phyloP scores from a whole-genome alignment of 2,888 invertebrate genomes.

The Euclidia mi region DNA sequence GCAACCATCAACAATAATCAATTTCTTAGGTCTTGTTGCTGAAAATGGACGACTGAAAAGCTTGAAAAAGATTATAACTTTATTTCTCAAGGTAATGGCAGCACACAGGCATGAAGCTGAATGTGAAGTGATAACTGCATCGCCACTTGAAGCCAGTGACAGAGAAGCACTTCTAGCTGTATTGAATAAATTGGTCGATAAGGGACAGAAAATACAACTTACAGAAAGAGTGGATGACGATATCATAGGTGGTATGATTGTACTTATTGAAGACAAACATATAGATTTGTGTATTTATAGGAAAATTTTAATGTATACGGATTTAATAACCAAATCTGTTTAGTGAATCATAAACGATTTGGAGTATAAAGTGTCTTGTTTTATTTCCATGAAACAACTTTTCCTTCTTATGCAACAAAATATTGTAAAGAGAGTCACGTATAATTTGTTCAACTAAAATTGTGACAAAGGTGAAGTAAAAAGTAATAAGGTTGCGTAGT shows the following conservation, averaged over 20 bases:
- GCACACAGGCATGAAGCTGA: constrained; percentile 80
- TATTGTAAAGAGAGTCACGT: too few species aligned
- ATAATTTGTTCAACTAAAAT: too few species aligned
- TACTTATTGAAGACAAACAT: constrained; percentile 81
- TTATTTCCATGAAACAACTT: too few species aligned
- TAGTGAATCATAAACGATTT: not conserved
- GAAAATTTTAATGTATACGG: constrained; percentile 77
- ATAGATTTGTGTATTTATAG: constrained; percentile 79
- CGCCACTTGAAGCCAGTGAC: constrained; percentile 67
- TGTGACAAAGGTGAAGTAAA: too few species aligned
- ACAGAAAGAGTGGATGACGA: constrained; percentile 75
- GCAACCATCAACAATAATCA: constrained; percentile 71
- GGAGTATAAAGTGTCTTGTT: too few species aligned
- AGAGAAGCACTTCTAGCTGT: constrained; percentile 67
- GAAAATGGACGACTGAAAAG: constrained; percentile 79
- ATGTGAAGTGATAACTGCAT: constrained; percentile 82
- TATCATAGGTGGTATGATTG: constrained; percentile 80
- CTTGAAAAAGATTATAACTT: constrained; percentile 71
- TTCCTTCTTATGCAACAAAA: too few species aligned
- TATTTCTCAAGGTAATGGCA: constrained; percentile 76
- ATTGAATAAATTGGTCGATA: constrained; percentile 71
- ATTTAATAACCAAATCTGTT: constrained; percentile 57
- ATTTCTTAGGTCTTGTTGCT: constrained; percentile 76
- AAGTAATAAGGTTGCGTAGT: too few species aligned
- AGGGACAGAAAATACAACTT: constrained; percentile 73